Evolutionary conservation across 1,140 invertebrate species (phyloP), one percentile per base, ranked within the genome.

Genomic region (Drosophila repleta): DNA sequence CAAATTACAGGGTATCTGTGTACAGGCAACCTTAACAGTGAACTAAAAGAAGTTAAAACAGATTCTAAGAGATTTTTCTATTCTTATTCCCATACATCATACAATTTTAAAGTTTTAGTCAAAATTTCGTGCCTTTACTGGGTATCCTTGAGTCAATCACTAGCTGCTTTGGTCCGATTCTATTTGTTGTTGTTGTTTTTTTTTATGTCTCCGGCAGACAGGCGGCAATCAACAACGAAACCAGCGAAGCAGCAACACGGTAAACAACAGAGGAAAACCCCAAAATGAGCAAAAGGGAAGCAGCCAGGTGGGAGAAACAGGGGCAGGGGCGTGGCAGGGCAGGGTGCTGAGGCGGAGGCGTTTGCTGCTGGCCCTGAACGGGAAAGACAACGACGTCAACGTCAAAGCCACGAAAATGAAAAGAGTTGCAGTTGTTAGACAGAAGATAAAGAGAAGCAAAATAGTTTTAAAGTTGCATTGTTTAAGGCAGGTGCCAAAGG

Each of bases 161-260:
- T 35, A 3, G 10, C 32, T 10, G 2, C n/a, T 3, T 0, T 43
- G 17, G 15, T 6, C 24, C 15, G 8, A 1, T 29, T 61, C 1
- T n/a, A 43, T 43, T 43, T 70, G 56, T 51, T 53, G 65, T 18
- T 39, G 60, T 46, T 61, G 69, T 18, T 64, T 43, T 49, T 61
- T 52, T 61, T 61, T 24, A 61, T 13, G 29, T 53, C n/a, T 26
- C 63, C 68, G 78, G 71, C 81, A 81, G 83, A 76, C 63, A 72
- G 63, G 37, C 76, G 74, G 82, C 83, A 85, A 85, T 85, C 82
- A 85, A 85, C 77, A 87, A 72, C 70, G 75, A 69, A 87, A 65
- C 58, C 79, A 82, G 61, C 82, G 70, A 82, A 80, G 78, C 82
- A 85, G 78, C 78, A 87, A 85, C 82, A 78, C 52, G 66, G 78